Evolutionary conservation across 92 coral and sea anemone species (phyloP), one percentile per base, ranked within the genome.

Genomic region (Actinernus sp.): DNA sequence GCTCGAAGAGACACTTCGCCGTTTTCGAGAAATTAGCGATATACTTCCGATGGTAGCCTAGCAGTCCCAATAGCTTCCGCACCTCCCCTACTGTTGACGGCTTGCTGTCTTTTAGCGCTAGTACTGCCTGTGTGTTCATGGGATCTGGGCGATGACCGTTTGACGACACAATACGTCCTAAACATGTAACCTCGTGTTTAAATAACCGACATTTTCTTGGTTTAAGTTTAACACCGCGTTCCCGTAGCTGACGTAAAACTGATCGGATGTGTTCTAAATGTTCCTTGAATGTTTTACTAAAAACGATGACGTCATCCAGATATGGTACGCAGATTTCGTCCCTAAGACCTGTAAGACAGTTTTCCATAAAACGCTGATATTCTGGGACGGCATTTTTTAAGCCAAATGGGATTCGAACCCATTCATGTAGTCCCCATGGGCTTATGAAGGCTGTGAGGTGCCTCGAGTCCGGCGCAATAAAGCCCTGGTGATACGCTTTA

Each of bases 401-500:
- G 28, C 84, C 84, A 55, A 75, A 65, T 26, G 83, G 76, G 55
- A 75, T 52, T 16, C 83, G 19, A 11, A 65, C 77, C 83, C 77
- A 76, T 56, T 66, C 77, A 30, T 64, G 52, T 20, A 75, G 58
- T 17, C 83, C 76, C 83, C 83, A 76, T 45, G 84, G 84, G n/a
- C 48, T 76, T n/a, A n/a, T n/a, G n/a, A n/a, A n/a, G n/a, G n/a
- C n/a, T n/a, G n/a, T n/a, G n/a, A n/a, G n/a, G n/a, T n/a, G n/a
- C n/a, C n/a, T n/a, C n/a, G n/a, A n/a, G n/a, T n/a, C n/a, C n/a
- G n/a, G n/a, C n/a, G n/a, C n/a, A n/a, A n/a, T n/a, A n/a, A n/a
- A n/a, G 20, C 84, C 84, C 47, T 75, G 83, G 56, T 75, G 76
- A 25, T 63, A 65, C 1, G 82, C 82, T 25, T 65, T 65, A 4